Percentiles rank a stretch among this genome's conserved stretches.
These are phyloP conservation scores for Maconellicoccus hirsutus DNA, from an alignment of 1,140 invertebrate genomes.

Conservation along the genomic window DNA sequence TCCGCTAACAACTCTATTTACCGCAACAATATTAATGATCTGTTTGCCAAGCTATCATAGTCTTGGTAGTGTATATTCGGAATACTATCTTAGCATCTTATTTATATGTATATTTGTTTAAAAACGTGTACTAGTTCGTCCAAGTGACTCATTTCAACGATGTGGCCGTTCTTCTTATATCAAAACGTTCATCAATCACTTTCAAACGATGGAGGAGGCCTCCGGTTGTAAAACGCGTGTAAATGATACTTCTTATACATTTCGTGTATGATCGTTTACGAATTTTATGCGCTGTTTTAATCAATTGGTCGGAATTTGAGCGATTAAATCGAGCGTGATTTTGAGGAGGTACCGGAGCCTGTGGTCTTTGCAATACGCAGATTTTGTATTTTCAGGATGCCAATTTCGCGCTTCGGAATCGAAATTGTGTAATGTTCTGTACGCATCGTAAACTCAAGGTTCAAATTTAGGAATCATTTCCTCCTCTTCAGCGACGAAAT, in stretches of 20 bases:
- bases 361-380: too few species aligned
- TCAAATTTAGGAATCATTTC: too few species aligned
- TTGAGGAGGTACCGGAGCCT: too few species aligned
- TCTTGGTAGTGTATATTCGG: background rate
- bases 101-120: slow-evolving; percentile 4
- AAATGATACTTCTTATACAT: background rate
- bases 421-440: too few species aligned
- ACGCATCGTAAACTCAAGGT: too few species aligned
- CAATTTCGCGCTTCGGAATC: too few species aligned
- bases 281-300: background rate
- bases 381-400: too few species aligned
- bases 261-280: background rate
- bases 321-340: too few species aligned
- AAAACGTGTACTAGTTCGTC: background rate
- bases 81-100: slow-evolving; percentile 4
- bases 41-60: slow-evolving; percentile 3
- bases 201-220: background rate
- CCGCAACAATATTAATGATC: slow-evolving; percentile 8
- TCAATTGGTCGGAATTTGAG: too few species aligned
- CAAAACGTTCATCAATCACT: slow-evolving; percentile 8
- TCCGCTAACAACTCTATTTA: slow-evolving; percentile 8
- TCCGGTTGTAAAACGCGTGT: background rate
- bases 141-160: background rate
- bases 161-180: background rate
- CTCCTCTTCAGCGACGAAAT: too few species aligned